Conservation (phyloP, 2,888 invertebrate genomes). For the Xanthorhoe spadicearia region DNA sequence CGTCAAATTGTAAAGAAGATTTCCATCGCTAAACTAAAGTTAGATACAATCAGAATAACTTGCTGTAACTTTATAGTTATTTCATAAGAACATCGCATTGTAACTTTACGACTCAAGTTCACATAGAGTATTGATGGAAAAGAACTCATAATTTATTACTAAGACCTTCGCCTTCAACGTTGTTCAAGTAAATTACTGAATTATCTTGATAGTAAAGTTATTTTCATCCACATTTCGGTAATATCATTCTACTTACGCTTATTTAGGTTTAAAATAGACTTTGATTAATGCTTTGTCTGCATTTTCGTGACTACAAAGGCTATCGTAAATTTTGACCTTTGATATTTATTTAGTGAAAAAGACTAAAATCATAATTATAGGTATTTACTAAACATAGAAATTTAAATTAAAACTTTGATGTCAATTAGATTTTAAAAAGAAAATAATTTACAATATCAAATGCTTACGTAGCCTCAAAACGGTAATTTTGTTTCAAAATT, state of each 20-base stretch:
- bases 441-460: too few relatives aligned
- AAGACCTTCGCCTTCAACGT: slow-evolving; percentile 2
- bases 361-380: too few relatives aligned
- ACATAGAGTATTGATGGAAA: slow-evolving; percentile 12
- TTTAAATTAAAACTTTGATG: background rate
- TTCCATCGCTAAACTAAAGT: background rate
- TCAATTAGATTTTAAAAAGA: too few relatives aligned
- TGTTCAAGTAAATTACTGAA: background rate
- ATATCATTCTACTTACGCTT: background rate
- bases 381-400: too few relatives aligned
- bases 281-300: background rate
- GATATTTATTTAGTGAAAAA: too few relatives aligned
- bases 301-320: slow-evolving; percentile 1
- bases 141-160: slow-evolving; percentile 13
- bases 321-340: background rate
- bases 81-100: background rate
- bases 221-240: background rate
- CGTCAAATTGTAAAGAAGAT: background rate
- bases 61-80: background rate
- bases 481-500: too few relatives aligned
- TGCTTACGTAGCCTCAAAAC: too few relatives aligned
- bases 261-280: background rate
- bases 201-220: background rate
- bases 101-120: slow-evolving; percentile 11
- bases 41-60: background rate